Evolutionary conservation across 2,113 vertebrate genomes (phyloP).

Genomic region (Stercorarius parasiticus): DNA sequence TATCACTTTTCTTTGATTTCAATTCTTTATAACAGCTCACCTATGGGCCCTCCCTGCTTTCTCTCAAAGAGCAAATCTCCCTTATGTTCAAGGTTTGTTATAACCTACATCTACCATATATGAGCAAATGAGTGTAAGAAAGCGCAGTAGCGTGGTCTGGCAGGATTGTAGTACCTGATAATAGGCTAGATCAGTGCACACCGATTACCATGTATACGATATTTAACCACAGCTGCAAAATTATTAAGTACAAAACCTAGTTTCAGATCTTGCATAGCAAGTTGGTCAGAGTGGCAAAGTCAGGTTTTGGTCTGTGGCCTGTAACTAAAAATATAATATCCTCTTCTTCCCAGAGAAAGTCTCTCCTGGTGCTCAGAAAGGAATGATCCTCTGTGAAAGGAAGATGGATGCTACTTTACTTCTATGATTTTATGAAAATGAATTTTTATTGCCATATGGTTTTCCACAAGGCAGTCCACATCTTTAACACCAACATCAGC

Average conservation of each 20-base stretch:
- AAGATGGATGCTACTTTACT: background rate
- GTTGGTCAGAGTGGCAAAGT: background rate
- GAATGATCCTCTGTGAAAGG: background rate
- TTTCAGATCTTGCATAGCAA: background rate
- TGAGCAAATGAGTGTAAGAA: background rate
- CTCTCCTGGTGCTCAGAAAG: background rate
- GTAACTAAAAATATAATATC: background rate
- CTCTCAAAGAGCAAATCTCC: background rate
- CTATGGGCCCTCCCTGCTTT: background rate
- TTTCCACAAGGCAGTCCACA: background rate
- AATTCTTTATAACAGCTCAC: background rate
- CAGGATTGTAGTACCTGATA: background rate
- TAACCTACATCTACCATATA: background rate
- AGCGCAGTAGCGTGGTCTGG: background rate
- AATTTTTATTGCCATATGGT: background rate
- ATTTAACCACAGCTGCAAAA: background rate
- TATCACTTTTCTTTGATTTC: background rate
- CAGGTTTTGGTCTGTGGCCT: background rate
- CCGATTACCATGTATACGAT: background rate
- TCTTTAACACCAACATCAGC: background rate
- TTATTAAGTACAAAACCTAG: background rate
- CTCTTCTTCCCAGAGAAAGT: background rate
- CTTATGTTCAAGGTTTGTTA: background rate
- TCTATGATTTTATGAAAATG: background rate
- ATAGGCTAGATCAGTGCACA: background rate